Evolutionary conservation across 2,888 invertebrate species (phyloP).

Genomic region (Hofmannophila pseudospretella): DNA sequence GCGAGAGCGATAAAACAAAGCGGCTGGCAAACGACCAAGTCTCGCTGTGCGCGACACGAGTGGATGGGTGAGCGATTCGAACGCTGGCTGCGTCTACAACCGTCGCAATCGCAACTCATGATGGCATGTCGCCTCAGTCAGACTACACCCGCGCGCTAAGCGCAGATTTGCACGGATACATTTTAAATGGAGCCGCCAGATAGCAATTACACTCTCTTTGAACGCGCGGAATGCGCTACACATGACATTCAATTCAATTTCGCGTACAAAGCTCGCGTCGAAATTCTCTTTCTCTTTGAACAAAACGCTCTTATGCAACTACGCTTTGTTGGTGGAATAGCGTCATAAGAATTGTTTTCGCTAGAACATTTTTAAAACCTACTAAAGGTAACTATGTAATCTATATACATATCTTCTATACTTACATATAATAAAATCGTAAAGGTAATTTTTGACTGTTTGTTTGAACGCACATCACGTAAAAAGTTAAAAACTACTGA

Average conservation of each 20-base stretch:
- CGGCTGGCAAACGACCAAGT: constrained; percentile 70
- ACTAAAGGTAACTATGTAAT: no score
- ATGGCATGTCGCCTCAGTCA: constrained; percentile 24
- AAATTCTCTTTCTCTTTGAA: constrained; percentile 68
- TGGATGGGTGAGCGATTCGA: constrained; percentile 60
- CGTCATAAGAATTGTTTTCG: no score
- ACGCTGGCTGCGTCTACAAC: constrained; percentile 22
- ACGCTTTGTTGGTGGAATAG: constrained; percentile 50
- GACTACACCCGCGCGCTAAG: constrained; percentile 37
- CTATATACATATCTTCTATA: no score
- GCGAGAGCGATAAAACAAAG: constrained; percentile 68
- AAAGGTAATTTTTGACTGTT: no score
- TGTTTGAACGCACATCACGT: no score
- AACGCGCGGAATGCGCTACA: constrained; percentile 65
- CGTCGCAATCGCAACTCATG: no score
- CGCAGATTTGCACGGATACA: constrained; percentile 67
- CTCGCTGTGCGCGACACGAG: constrained; percentile 57
- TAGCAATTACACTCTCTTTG: constrained; percentile 74
- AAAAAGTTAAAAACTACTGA: no score
- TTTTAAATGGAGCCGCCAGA: constrained; percentile 70
- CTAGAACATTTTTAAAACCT: no score
- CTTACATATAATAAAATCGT: no score
- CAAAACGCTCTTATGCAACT: constrained; percentile 55
- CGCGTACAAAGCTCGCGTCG: constrained; percentile 62
- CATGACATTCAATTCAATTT: constrained; percentile 74